Evolutionary conservation across 2,888 invertebrate genomes (phyloP).

Genomic region (Sphecodes monilicornis): DNA sequence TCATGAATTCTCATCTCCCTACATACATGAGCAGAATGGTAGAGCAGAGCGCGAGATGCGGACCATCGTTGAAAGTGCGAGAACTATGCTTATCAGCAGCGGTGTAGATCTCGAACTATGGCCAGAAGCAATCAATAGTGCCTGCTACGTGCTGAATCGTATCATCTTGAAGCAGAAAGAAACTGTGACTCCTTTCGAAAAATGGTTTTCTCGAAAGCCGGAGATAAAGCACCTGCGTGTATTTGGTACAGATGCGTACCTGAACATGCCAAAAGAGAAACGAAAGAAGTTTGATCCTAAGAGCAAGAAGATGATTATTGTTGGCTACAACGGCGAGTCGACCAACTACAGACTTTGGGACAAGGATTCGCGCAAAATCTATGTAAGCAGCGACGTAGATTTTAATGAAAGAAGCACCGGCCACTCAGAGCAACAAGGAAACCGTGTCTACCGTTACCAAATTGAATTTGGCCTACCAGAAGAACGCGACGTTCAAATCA

Average conservation of each 20-base stretch:
- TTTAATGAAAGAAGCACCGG: constrained; percentile 63
- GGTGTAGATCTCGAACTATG: constrained; percentile 6
- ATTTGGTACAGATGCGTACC: constrained; percentile 64
- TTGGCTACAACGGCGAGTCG: constrained; percentile 59
- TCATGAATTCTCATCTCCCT: constrained; percentile 63
- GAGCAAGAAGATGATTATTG: constrained; percentile 49
- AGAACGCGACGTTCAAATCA: not conserved
- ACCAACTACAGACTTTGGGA: constrained; percentile 70
- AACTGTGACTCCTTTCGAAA: constrained; percentile 22
- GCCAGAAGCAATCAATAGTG: constrained; percentile 40
- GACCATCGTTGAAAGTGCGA: constrained; percentile 69
- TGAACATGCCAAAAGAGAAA: constrained; percentile 58
- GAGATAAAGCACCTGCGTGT: constrained; percentile 62
- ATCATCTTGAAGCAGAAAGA: not conserved
- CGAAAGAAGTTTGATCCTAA: constrained; percentile 63
- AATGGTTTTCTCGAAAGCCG: constrained; percentile 57
- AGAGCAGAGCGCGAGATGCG: constrained; percentile 71
- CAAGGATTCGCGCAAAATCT: constrained; percentile 53
- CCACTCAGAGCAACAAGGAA: not conserved
- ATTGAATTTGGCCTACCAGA: constrained; percentile 17
- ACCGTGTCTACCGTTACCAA: not conserved
- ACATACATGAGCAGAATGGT: constrained; percentile 71
- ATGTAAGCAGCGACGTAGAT: constrained; percentile 66
- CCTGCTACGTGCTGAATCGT: constrained; percentile 4
- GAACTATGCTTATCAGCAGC: constrained; percentile 50